Evolutionary conservation across 2,113 vertebrate species (phyloP).

Genomic region (Cebus imitator): DNA sequence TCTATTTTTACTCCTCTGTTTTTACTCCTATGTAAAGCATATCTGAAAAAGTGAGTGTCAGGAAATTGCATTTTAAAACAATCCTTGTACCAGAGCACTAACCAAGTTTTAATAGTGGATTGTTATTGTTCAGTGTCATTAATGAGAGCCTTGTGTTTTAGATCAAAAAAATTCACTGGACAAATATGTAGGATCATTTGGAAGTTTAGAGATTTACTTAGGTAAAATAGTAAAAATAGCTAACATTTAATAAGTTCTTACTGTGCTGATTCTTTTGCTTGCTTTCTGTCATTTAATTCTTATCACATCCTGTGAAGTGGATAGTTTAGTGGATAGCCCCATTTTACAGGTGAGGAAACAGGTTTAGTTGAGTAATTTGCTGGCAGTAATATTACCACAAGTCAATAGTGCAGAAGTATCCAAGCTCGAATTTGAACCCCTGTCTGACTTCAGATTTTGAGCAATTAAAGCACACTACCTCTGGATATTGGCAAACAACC

Average conservation of each 20-base stretch:
- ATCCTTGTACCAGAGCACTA: conserved; percentile 5
- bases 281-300: background rate
- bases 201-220: conserved; percentile 21
- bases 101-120: background rate
- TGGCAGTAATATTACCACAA: background rate
- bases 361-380: conserved; percentile 8
- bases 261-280: background rate
- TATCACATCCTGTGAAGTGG: background rate
- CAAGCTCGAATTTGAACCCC: background rate
- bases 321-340: background rate
- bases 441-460: background rate
- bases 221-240: background rate
- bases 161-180: background rate
- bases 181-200: background rate
- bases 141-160: background rate
- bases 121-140: background rate
- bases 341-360: conserved; percentile 18
- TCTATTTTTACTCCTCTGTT: conserved; percentile 65
- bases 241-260: conserved; percentile 14
- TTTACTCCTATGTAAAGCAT: background rate
- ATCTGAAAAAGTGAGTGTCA: background rate
- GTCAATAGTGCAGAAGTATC: background rate
- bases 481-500: background rate
- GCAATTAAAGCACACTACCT: background rate
- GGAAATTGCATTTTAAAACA: background rate